Percentiles rank a stretch among this genome's conserved stretches.
These are phyloP conservation scores for Centropus unirufus DNA, from an alignment of 2,113 vertebrate species.

Conservation along the genomic window DNA sequence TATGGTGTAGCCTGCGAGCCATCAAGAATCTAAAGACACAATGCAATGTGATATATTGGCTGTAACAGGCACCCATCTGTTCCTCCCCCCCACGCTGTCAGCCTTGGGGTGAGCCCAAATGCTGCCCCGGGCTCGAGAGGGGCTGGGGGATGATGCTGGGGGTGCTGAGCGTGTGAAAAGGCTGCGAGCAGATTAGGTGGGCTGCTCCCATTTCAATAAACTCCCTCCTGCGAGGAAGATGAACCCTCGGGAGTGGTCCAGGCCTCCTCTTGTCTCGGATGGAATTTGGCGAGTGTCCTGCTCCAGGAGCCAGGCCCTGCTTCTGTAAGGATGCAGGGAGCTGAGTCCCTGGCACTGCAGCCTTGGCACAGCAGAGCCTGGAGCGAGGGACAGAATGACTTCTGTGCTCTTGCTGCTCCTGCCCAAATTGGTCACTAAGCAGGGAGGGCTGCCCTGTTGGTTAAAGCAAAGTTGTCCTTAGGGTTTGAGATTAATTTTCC, in stretches of 20 bases:
- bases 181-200: background rate
- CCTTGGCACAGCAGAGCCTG: no score
- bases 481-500: background rate
- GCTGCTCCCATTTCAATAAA: background rate
- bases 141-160: background rate
- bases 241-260: background rate
- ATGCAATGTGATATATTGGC: background rate
- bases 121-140: background rate
- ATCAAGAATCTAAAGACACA: accelerated
- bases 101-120: background rate
- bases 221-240: background rate
- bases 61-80: background rate
- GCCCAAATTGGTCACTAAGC: background rate
- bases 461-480: background rate
- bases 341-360: background rate
- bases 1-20: accelerated
- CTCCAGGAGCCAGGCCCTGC: background rate
- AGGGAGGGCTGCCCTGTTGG: background rate
- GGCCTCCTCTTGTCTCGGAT: background rate
- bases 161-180: accelerated
- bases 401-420: background rate
- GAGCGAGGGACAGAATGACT: no score
- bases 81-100: accelerated
- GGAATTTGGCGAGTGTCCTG: background rate
- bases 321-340: background rate